phyloP scores from a whole-genome alignment of 1,140 invertebrate species.

The Aplysia californica region DNA sequence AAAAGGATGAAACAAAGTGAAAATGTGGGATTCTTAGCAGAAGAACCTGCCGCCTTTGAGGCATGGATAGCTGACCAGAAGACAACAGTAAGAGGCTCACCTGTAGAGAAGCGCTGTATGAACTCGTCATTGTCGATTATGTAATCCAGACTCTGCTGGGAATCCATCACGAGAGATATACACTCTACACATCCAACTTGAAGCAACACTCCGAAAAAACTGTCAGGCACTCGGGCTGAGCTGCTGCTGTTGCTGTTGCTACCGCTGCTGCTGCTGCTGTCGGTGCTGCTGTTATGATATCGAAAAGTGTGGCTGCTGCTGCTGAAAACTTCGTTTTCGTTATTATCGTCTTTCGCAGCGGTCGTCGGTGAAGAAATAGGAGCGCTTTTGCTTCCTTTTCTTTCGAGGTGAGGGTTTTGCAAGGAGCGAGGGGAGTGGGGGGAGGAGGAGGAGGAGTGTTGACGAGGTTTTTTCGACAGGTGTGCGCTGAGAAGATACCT shows the following conservation, averaged over 20 bases:
- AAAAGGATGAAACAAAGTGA: too few species aligned
- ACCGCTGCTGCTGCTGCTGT: not conserved
- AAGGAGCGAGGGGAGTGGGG: not conserved
- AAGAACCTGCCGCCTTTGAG: too few species aligned
- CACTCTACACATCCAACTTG: conserved; percentile 68
- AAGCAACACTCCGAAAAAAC: conserved; percentile 60
- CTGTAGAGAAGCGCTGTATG: conserved; percentile 85
- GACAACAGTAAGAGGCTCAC: too few species aligned
- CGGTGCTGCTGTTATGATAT: too few species aligned
- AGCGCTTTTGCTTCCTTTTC: not conserved
- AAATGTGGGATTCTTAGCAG: too few species aligned
- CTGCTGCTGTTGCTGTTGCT: not conserved
- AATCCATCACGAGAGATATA: conserved; percentile 68
- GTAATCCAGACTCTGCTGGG: conserved; percentile 66
- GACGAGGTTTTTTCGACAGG: too few species aligned
- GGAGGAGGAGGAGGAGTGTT: too few species aligned
- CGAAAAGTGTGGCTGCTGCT: not conserved
- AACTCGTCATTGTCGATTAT: conserved; percentile 72
- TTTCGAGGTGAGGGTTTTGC: not conserved
- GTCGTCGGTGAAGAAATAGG: not conserved
- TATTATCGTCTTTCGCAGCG: too few species aligned
- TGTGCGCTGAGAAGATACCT: too few species aligned
- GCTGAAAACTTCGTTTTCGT: too few species aligned
- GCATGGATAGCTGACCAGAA: too few species aligned
- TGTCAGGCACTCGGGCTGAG: too few species aligned